Evolutionary conservation across 2,797 vertebrate genomes (phyloP).

Genomic region (Gymnothorax reevesii): DNA sequence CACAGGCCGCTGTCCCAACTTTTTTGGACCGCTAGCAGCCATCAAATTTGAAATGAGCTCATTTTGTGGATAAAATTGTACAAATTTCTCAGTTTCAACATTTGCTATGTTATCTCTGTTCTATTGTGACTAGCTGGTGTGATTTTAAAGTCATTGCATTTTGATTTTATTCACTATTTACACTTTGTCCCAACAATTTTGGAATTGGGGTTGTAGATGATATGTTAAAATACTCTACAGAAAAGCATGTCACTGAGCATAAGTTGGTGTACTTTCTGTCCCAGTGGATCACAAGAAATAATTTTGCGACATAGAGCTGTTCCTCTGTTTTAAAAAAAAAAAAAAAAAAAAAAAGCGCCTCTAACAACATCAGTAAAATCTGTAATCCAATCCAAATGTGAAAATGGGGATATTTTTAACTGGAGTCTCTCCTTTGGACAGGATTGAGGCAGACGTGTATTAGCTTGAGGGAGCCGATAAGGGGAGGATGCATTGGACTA

Average conservation of each 20-base stretch:
- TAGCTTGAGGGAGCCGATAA: constrained; percentile 32
- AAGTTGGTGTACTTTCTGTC: not conserved
- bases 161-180: no score
- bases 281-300: not conserved
- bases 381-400: constrained; percentile 36
- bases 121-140: no score
- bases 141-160: no score
- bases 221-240: no score
- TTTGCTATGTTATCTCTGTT: no score
- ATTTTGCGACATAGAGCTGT: not conserved
- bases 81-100: no score
- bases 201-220: no score
- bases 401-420: constrained; percentile 50
- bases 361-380: not conserved
- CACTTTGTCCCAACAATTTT: no score
- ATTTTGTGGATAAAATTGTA: no score
- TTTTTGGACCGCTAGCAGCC: no score
- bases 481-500: not conserved
- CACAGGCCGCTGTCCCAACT: no score
- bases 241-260: not conserved
- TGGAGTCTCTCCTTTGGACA: constrained; percentile 34
- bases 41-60: no score
- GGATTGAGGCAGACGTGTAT: constrained; percentile 38
- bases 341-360: not conserved
- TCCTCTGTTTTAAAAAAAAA: not conserved